Evolutionary conservation across 2,888 invertebrate species (phyloP), one percentile per base, ranked within the genome.

Genomic region (Orthosia cruda): DNA sequence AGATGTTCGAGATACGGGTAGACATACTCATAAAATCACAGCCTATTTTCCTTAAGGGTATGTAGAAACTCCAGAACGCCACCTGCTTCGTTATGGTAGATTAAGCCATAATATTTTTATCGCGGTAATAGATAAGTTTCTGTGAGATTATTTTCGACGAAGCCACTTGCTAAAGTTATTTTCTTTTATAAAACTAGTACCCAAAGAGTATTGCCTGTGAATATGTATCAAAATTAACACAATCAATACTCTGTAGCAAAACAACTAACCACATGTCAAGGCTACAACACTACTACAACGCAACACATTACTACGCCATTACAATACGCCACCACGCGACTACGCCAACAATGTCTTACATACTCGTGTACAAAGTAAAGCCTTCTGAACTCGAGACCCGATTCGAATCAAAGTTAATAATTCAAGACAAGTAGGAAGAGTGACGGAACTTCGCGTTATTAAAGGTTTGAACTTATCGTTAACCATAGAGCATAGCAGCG

Each of bases 401-500:
- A n/a, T 52, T 77, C n/a, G 83, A 87, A 87, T 85, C 88, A 87
- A 89, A 89, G 85, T 85, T 73, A 80, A 85, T 89, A 87, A 83
- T 83, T 72, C 71, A 40, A 58, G 58, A 47, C 20, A 77, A 79
- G 74, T 77, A 66, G 40, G 74, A 79, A 80, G 71, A 81, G 80
- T 75, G 72, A 74, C 83, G 70, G 58, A 87, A 88, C 81, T 86
- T 84, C 59, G 71, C 79, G 80, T 86, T 88, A 86, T 86, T 85
- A 85, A 84, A 88, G 69, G 81, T 73, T 80, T 71, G 68, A 84
- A 88, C 77, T 86, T 85, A 80, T 81, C 75, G 32, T 54, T 23
- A 26, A 26, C 49, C 15, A 45, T 15, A 61, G 59, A 61, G n/a
- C n/a, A 20, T 13, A 3, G 40, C 4, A 59, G 12, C 13, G 13